These are phyloP conservation scores for Anguilla rostrata DNA, from an alignment of 2,113 vertebrate species.

Conservation along the genomic window DNA sequence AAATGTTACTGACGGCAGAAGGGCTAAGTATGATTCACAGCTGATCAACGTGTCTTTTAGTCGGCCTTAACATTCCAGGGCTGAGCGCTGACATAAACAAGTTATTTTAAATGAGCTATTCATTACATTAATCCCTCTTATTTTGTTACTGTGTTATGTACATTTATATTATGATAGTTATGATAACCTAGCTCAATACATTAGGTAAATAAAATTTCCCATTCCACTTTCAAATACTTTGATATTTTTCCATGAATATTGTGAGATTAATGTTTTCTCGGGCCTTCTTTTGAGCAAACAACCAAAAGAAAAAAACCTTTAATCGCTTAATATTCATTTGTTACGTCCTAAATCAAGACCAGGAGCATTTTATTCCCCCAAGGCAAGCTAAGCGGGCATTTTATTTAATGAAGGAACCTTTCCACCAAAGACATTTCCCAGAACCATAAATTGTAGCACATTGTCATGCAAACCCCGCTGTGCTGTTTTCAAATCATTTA, in stretches of 20 bases:
- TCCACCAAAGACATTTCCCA: slow-evolving; percentile 35
- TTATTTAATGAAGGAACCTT: slow-evolving; percentile 48
- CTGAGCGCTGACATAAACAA: background rate
- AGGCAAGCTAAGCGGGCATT: slow-evolving; percentile 25
- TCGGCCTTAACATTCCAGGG: background rate
- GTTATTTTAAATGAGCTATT: background rate
- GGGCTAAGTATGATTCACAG: background rate
- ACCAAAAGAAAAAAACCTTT: slow-evolving; percentile 13
- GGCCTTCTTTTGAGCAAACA: background rate
- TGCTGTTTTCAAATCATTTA: slow-evolving; percentile 28
- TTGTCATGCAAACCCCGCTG: slow-evolving; percentile 28
- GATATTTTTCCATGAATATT: background rate
- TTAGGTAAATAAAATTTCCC: too few relatives aligned
- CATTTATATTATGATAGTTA: too few relatives aligned
- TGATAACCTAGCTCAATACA: too few relatives aligned
- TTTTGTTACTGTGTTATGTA: too few relatives aligned
- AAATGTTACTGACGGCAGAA: background rate
- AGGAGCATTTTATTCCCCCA: slow-evolving; percentile 32
- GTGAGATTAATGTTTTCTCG: background rate
- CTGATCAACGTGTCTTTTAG: background rate
- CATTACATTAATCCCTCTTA: background rate
- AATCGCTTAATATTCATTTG: slow-evolving; percentile 26
- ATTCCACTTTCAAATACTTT: background rate
- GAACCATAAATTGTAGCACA: slow-evolving; percentile 32
- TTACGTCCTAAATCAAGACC: slow-evolving; percentile 31